A percentile compares a stretch with the other conserved stretches of the same genome.
These are phyloP conservation scores for Andricus quercusramuli DNA, from an alignment of 2,888 invertebrate species.

Conservation along the genomic window DNA sequence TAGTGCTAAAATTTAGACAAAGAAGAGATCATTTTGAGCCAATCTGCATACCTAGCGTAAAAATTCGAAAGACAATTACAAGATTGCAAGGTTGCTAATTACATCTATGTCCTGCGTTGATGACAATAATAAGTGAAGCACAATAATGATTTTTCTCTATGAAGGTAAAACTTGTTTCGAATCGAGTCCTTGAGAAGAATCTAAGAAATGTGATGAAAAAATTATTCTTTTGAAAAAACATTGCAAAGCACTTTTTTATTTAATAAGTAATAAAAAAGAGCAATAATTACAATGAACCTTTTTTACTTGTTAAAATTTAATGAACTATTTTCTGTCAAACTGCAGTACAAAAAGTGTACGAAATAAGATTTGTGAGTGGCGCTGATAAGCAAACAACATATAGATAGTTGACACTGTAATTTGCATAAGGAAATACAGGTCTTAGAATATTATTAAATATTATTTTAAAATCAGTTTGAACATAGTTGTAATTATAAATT, in stretches of 20 bases:
- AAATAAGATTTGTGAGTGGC: not conserved
- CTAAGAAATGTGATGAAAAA: not conserved
- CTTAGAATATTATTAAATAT: not conserved
- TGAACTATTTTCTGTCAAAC: not conserved
- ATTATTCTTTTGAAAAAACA: not conserved
- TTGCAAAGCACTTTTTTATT: not conserved
- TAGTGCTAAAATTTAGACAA: not conserved
- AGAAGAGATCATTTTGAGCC: not conserved
- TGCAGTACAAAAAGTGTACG: not conserved
- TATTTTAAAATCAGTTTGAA: not conserved
- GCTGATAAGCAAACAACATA: not conserved
- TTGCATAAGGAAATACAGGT: not conserved
- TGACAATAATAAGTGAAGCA: slow-evolving; percentile 12
- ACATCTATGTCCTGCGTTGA: not conserved
- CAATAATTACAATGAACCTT: not conserved
- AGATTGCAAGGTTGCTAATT: slow-evolving; percentile 1
- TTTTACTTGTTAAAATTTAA: not conserved
- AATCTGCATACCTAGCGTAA: not conserved
- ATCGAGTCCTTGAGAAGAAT: not conserved
- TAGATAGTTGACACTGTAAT: not conserved
- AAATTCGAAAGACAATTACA: not conserved
- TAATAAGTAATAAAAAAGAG: not conserved
- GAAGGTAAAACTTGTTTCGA: not conserved
- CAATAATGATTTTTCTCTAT: not conserved
- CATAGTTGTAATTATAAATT: not conserved